Conservation (phyloP, 2,888 invertebrate genomes). For the Cataglyphis cursor region DNA sequence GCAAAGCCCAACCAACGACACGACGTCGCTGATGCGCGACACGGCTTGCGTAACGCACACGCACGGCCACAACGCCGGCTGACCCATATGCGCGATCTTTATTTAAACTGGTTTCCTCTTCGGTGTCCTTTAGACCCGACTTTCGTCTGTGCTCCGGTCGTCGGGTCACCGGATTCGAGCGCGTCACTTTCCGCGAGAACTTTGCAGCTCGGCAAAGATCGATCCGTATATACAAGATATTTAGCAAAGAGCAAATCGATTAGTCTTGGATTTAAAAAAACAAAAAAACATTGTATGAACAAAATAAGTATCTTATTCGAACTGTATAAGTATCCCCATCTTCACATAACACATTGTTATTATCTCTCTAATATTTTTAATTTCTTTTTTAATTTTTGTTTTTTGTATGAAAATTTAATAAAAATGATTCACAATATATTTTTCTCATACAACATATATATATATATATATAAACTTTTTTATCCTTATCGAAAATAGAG, state of each 20-base stretch:
- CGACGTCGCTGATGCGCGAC: constrained; percentile 60
- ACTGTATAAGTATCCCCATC: not conserved
- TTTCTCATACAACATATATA: not conserved
- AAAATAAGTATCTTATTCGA: not conserved
- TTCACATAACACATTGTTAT: not conserved
- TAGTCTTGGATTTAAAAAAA: not conserved
- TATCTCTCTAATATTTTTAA: not conserved
- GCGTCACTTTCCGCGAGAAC: constrained; percentile 47
- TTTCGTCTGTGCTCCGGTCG: constrained; percentile 74
- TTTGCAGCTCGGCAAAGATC: constrained; percentile 33
- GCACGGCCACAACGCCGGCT: constrained; percentile 80
- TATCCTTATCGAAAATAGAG: not conserved
- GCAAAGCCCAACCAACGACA: constrained; percentile 50
- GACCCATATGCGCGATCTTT: constrained; percentile 86
- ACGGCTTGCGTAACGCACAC: constrained; percentile 73
- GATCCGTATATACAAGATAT: not conserved
- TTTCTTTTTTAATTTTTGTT: not conserved
- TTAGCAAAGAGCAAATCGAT: not conserved
- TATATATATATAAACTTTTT: not conserved
- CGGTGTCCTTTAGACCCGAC: constrained; percentile 81
- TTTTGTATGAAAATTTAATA: not conserved
- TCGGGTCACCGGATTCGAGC: constrained; percentile 59
- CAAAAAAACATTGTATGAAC: not conserved
- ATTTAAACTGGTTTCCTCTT: constrained; percentile 86
- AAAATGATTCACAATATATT: not conserved